These are phyloP conservation scores for Nycteola revayana DNA, from an alignment of 2,888 invertebrate species.

Conservation along the genomic window DNA sequence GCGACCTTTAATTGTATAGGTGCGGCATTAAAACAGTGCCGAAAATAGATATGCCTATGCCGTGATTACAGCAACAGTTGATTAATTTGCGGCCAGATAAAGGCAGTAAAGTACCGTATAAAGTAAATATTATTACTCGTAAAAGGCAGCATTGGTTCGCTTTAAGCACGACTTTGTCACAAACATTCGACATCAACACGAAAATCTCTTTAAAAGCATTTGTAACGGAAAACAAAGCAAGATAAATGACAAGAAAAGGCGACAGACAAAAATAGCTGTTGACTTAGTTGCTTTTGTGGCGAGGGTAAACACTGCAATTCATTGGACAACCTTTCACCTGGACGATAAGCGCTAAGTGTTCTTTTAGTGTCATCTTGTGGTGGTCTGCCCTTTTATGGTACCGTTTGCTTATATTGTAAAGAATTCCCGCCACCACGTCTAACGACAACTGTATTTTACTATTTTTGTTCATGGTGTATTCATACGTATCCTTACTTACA, in stretches of 20 bases:
- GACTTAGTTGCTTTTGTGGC: slow-evolving; percentile 39
- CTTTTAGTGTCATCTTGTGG: slow-evolving; percentile 45
- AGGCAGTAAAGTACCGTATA: slow-evolving; percentile 13
- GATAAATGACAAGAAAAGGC: slow-evolving; percentile 33
- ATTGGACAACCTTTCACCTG: slow-evolving; percentile 70
- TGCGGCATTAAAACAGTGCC: slow-evolving; percentile 19
- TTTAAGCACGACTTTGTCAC: slow-evolving; percentile 23
- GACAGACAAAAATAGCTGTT: slow-evolving; percentile 38
- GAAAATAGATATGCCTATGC: slow-evolving; percentile 22
- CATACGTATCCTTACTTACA: too few species aligned
- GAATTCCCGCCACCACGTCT: slow-evolving; percentile 10
- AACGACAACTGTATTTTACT: too few species aligned
- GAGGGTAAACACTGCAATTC: slow-evolving; percentile 58
- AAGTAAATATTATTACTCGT: slow-evolving; percentile 15
- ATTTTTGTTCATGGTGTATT: too few species aligned
- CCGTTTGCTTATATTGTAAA: slow-evolving; percentile 34
- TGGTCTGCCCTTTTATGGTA: slow-evolving; percentile 37
- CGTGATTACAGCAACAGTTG: slow-evolving; percentile 25
- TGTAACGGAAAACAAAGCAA: slow-evolving; percentile 44
- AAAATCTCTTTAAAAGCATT: slow-evolving; percentile 36
- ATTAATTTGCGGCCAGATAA: slow-evolving; percentile 26
- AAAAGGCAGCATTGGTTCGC: slow-evolving; percentile 19
- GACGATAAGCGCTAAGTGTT: slow-evolving; percentile 59
- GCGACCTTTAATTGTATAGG: slow-evolving; percentile 25
- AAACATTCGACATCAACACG: slow-evolving; percentile 27